Conservation (phyloP, 2,797 vertebrate genomes). For the Notamacropus eugenii region DNA sequence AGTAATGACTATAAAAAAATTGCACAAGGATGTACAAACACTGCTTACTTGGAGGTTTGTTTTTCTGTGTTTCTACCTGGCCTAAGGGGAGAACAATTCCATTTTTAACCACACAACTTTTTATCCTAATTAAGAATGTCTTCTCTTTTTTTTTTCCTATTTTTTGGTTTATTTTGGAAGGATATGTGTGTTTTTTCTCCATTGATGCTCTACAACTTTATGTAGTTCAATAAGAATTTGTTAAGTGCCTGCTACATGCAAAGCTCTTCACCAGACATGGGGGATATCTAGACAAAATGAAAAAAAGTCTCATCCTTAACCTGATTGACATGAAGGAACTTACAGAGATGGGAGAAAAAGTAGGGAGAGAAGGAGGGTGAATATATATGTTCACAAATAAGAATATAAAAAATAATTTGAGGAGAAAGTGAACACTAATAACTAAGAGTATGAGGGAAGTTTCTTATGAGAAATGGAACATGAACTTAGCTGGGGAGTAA, state of each 20-base stretch:
- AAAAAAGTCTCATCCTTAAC: background rate
- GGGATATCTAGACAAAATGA: background rate
- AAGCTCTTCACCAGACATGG: background rate
- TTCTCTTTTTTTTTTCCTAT: background rate
- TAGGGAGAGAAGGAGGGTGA: background rate
- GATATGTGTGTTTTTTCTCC: background rate
- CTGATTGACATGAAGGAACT: background rate
- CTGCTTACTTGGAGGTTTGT: background rate
- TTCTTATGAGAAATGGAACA: background rate
- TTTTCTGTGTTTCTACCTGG: constrained; percentile 8
- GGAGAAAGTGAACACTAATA: background rate
- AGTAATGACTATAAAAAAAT: constrained; percentile 63
- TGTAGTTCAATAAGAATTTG: background rate
- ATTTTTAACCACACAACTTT: background rate
- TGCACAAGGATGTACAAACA: constrained; percentile 54
- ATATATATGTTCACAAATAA: background rate
- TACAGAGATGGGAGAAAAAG: background rate
- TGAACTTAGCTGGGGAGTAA: background rate
- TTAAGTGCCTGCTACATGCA: background rate
- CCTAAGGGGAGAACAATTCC: constrained; percentile 54
- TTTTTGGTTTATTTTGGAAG: background rate
- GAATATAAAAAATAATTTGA: background rate
- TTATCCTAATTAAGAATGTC: background rate
- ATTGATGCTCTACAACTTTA: background rate
- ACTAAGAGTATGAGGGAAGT: background rate